Conservation (phyloP, 1,140 invertebrate species). For the Phthorimaea operculella region DNA sequence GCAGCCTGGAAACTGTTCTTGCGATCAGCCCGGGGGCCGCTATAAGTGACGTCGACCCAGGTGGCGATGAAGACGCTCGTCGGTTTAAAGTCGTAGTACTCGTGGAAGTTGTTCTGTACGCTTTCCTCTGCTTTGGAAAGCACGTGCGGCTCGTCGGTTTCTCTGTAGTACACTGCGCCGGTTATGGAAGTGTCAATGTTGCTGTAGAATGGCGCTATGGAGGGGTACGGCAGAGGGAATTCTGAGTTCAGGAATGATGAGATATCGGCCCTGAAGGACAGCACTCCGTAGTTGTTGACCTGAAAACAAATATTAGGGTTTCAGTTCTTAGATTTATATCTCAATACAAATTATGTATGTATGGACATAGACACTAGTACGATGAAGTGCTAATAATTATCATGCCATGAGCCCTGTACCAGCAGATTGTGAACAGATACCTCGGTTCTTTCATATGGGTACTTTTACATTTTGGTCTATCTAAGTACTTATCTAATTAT, state of each 20-base stretch:
- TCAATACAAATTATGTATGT: too few relatives aligned
- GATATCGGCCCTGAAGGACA: constrained; percentile 91
- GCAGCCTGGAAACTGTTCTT: constrained; percentile 83
- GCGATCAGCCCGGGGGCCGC: constrained; percentile 57
- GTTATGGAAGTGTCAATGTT: constrained; percentile 86
- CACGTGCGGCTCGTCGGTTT: constrained; percentile 74
- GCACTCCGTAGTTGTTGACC: constrained; percentile 89
- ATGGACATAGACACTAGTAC: too few relatives aligned
- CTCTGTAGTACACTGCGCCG: constrained; percentile 83
- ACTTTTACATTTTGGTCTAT: too few relatives aligned
- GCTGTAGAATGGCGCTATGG: constrained; percentile 90
- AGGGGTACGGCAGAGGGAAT: constrained; percentile 90
- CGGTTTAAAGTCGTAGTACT: constrained; percentile 73
- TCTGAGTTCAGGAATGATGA: constrained; percentile 86
- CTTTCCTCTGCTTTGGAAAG: constrained; percentile 75
- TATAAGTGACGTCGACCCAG: constrained; percentile 77
- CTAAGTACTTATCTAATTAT: too few relatives aligned
- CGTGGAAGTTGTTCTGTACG: constrained; percentile 77
- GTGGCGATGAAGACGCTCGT: constrained; percentile 77
- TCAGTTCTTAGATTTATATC: too few relatives aligned
- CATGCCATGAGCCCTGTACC: too few relatives aligned
- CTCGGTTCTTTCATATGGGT: too few relatives aligned
- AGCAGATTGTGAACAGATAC: too few relatives aligned
- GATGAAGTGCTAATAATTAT: too few relatives aligned
- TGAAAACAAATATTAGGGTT: constrained; percentile 56